Evolutionary conservation across 2,888 invertebrate species (phyloP), one percentile per base, ranked within the genome.

Genomic region (Listrodromus nycthemerus): DNA sequence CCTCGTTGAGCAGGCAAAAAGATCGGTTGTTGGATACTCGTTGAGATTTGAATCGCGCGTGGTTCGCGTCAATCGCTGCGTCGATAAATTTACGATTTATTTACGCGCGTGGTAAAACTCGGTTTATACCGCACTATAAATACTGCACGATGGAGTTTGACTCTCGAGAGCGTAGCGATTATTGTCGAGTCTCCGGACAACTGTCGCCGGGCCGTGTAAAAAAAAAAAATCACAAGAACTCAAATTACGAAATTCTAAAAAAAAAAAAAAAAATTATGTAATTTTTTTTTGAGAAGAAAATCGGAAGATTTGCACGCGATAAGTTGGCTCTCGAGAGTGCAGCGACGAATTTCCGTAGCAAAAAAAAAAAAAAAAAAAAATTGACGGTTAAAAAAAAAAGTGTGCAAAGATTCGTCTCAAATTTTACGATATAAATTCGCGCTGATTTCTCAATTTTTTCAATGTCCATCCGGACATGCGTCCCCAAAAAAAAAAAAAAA

Each of bases 121-220:
- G 71, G 75, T 84, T 84, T 79, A 84, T 84, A 70, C 82, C 41
- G 41, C 58, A 73, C 82, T 82, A 84, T 82, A 84, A 84, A 84
- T 79, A 82, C 63, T 69, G 58, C 52, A 69, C 45, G 48, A 48
- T 21, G 37, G 70, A 69, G 66, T 82, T 82, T 69, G 79, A 69
- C 69, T 82, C 71, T 63, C 71, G 79, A 71, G 74, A 82, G 24
- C 58, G 77, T 55, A 66, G 50, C 19, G 24, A 55, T 55, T 55
- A 24, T 55, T 4, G 55, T 55, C 24, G 8, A 1, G 6, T 2
- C 2, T 52, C 50, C 5, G 19, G 50, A 19, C 19, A 8, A 48
- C 61, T 37, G 58, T 48, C 24, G n/a, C 33, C 48, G 67, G 8
- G 7, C 19, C n/a, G 21, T 2, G 50, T 16, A 16, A 4, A n/a